phyloP scores from a whole-genome alignment of 2,797 vertebrate species.

The Gymnopithys bicolor region DNA sequence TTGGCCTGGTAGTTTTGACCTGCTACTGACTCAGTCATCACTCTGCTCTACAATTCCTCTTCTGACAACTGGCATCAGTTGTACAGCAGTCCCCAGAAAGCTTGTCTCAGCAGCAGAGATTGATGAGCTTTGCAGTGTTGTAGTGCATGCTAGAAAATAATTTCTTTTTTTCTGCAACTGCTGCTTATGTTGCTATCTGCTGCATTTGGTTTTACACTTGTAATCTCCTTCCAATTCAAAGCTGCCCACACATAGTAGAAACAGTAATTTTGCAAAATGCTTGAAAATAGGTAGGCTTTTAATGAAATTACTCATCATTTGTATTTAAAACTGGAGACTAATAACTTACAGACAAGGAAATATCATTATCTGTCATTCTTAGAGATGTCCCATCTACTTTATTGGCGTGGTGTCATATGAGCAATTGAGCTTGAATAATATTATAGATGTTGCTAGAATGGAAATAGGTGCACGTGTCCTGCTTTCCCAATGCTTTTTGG shows the following conservation, averaged over 20 bases:
- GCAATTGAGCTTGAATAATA: background rate
- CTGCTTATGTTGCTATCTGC: background rate
- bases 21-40: background rate
- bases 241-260: background rate
- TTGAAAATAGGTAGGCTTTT: background rate
- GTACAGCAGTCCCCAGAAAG: background rate
- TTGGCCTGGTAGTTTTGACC: background rate
- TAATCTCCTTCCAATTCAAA: background rate
- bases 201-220: background rate
- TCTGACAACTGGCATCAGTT: background rate
- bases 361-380: background rate
- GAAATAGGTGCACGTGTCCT: background rate
- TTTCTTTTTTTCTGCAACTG: background rate
- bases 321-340: background rate
- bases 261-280: background rate
- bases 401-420: background rate
- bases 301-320: conserved; percentile 11
- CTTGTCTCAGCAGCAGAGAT: background rate
- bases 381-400: background rate
- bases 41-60: background rate
- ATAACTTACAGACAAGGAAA: background rate
- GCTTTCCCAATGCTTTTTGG: background rate
- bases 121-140: background rate
- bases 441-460: background rate
- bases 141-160: background rate